Evolutionary conservation across 2,888 invertebrate genomes (phyloP), one percentile per base, ranked within the genome.

Genomic region (Agrotis ipsilon): DNA sequence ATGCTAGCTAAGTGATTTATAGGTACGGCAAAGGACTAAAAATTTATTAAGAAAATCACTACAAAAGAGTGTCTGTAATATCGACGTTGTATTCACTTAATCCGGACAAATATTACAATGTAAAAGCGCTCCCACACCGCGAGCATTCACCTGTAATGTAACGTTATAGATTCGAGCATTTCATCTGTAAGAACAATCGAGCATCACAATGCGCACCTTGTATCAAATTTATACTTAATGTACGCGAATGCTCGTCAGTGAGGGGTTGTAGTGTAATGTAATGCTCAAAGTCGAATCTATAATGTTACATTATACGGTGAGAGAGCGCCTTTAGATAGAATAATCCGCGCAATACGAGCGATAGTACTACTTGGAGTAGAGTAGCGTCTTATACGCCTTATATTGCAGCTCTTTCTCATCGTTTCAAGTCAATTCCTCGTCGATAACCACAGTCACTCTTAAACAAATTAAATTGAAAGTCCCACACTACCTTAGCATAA

Each of bases 401-500:
- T n/a, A 7, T n/a, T 13, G 27, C 13, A 32, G n/a, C 13, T 13
- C 14, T 32, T 19, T 14, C 1, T 32, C n/a, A 55, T 6, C 13
- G 18, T 5, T 14, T 32, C n/a, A 32, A 55, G 1, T n/a, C n/a
- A 0, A 32, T n/a, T 55, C 2, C 3, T 6, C 2, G 3, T 55
- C n/a, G 32, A 51, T 13, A 51, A 13, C 13, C 4, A n/a, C 3
- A 16, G 32, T 19, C 19, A 6, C 32, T n/a, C 55, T 11, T 6
- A n/a, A 43, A 49, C 21, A 54, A 21, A 27, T n/a, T 4, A 16
- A 60, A 32, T 57, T 43, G 3, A 51, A 14, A 2, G 9, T 70
- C 24, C 45, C 14, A 49, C 0, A 9, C 32, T 45, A 59, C 24
- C 82, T 82, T 78, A 82, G 18, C 27, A 0, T 65, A 64, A 59